Evolutionary conservation across 2,888 invertebrate genomes (phyloP).

Genomic region (Vannuccia rotundouncinata): DNA sequence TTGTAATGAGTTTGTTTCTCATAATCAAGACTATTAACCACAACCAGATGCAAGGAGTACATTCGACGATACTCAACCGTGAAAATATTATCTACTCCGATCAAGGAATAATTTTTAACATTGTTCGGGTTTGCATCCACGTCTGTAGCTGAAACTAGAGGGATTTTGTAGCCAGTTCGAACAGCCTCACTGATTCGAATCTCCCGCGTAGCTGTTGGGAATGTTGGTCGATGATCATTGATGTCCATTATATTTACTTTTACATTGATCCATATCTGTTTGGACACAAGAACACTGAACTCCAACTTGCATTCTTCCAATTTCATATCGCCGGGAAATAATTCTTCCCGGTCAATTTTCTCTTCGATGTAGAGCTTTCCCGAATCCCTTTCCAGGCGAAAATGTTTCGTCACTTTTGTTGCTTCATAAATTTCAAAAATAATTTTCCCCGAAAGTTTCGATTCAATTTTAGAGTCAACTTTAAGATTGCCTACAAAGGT

Average conservation of each 20-base stretch:
- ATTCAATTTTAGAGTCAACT: constrained; percentile 15
- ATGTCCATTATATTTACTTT: constrained; percentile 34
- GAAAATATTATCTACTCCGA: constrained; percentile 13
- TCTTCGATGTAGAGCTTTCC: constrained; percentile 31
- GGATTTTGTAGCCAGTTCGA: constrained; percentile 27
- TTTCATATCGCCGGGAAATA: constrained; percentile 30
- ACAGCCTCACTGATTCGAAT: constrained; percentile 36
- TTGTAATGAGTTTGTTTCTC: constrained; percentile 30
- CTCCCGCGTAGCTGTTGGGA: background rate
- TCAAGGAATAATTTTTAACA: constrained; percentile 24
- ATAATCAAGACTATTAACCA: constrained; percentile 12
- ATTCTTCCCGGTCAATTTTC: constrained; percentile 32
- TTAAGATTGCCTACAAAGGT: constrained; percentile 17
- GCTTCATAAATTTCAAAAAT: constrained; percentile 28
- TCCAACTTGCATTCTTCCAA: constrained; percentile 25
- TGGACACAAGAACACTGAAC: constrained; percentile 29
- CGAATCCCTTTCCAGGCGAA: constrained; percentile 10
- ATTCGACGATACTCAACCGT: background rate
- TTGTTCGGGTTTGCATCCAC: constrained; percentile 25
- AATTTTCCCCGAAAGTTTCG: background rate
- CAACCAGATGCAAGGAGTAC: constrained; percentile 27
- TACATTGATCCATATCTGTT: constrained; percentile 32
- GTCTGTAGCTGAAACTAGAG: constrained; percentile 30
- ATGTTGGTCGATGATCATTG: constrained; percentile 35
- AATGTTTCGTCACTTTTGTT: constrained; percentile 7